Conservation (phyloP, 2,113 vertebrate species). For the Cinclus mexicanus region DNA sequence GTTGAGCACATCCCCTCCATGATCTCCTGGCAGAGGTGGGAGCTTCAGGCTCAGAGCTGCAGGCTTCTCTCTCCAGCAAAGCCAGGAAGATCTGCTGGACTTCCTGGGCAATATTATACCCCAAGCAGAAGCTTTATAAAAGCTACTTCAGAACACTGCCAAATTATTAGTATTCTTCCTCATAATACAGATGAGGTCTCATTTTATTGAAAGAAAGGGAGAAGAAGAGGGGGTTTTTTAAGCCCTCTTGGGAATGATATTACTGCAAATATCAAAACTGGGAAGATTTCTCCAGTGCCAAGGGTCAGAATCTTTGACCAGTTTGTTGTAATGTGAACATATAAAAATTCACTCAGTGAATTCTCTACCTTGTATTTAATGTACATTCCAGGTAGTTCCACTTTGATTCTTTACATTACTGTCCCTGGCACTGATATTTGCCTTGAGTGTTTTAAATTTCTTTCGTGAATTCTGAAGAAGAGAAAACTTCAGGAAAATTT, state of each 20-base stretch:
- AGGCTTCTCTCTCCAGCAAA: constrained; percentile 47
- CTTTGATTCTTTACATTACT: constrained; percentile 71
- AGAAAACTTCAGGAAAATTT: constrained; percentile 30
- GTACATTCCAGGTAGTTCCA: constrained; percentile 62
- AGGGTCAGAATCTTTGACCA: constrained; percentile 78
- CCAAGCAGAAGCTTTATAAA: constrained; percentile 68
- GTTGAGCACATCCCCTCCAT: not conserved
- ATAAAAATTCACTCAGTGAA: constrained; percentile 76
- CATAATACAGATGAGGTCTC: constrained; percentile 70
- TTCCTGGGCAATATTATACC: constrained; percentile 68
- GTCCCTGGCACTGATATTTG: constrained; percentile 52
- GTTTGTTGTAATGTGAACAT: constrained; percentile 72
- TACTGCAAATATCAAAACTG: constrained; percentile 76
- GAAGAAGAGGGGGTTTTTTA: not conserved
- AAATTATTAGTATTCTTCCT: constrained; percentile 79
- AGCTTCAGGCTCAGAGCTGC: not conserved
- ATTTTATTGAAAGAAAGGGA: constrained; percentile 71
- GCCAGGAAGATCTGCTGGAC: constrained; percentile 56
- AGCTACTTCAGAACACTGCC: constrained; percentile 66
- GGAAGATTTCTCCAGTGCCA: constrained; percentile 70
- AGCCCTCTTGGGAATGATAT: constrained; percentile 72
- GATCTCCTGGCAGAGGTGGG: not conserved
- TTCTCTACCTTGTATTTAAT: constrained; percentile 80
- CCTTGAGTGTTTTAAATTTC: constrained; percentile 62
- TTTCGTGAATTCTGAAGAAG: constrained; percentile 39